Evolutionary conservation across 2,113 vertebrate species (phyloP), one percentile per base, ranked within the genome.

Genomic region (Athene cunicularia): DNA sequence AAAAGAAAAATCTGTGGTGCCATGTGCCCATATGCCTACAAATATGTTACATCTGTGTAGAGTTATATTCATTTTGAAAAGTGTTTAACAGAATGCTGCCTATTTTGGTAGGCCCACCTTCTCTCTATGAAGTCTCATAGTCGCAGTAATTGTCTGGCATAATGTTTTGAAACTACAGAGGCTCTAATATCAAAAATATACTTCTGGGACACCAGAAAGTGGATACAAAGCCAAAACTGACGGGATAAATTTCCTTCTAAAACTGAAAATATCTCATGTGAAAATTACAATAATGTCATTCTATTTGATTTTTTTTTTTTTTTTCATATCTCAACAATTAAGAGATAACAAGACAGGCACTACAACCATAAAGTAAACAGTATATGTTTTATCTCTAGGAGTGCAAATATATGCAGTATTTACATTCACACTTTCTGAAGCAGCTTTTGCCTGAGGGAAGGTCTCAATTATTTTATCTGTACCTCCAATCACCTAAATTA

Each of bases 51-150:
- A 81, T 86, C 43, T 92, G 75, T 63, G 43, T 50, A 59, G 35
- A 80, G 14, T 74, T 86, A 71, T 66, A 50, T 95, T 90, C 90
- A 77, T 81, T 90, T 80, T 74, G 8, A 88, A 88, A 84, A 92
- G 23, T 1, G 1, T 70, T 74, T 93, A 60, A 73, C 45, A 80
- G 37, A 76, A 88, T 62, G 0, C 1, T 73, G 93, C 7, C 47
- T 80, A 47, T 50, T 88, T 39, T 3, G 1, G 14, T 81, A 79
- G 30, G 26, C 15, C 39, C 55, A 77, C 28, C 26, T 93, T 88
- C 52, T 83, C 43, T 35, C 33, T 63, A 4, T 19, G 24, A 47
- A 88, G 10, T 67, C 41, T 19, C 26, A 22, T 52, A 59, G 3
- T 33, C 80, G 39, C 66, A 80, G 33, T 55, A 73, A 12, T 86